Conservation (phyloP, 2,797 vertebrate genomes). For the Gila robusta region DNA sequence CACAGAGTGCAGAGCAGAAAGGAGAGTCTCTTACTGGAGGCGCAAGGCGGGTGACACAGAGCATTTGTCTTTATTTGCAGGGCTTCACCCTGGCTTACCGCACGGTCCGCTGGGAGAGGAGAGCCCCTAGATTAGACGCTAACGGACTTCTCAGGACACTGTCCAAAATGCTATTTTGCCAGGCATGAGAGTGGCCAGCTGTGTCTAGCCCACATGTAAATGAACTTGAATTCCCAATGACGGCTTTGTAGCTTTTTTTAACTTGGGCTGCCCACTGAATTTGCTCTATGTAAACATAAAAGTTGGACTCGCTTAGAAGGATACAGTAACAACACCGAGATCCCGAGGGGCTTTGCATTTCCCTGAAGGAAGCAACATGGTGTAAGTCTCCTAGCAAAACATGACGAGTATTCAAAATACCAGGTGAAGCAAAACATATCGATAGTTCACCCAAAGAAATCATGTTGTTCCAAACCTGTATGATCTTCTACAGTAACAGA, state of each 20-base stretch:
- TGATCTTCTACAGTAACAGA: neutral
- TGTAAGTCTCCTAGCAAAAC: conserved; percentile 22
- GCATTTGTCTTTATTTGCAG: conserved; percentile 71
- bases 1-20: conserved; percentile 62
- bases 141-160: conserved; percentile 46
- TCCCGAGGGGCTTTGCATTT: conserved; percentile 46
- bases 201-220: conserved; percentile 57
- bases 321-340: conserved; percentile 40
- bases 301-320: conserved; percentile 15
- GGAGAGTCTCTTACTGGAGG: conserved; percentile 48
- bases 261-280: conserved; percentile 37
- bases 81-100: conserved; percentile 41
- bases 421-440: conserved; percentile 7
- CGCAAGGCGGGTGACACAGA: conserved; percentile 60
- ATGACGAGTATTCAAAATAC: conserved; percentile 9
- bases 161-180: conserved; percentile 43
- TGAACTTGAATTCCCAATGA: conserved; percentile 34
- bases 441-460: neutral
- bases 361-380: conserved; percentile 33
- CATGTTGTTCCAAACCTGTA: neutral
- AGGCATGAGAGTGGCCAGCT: conserved; percentile 45
- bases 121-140: conserved; percentile 32
- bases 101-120: conserved; percentile 30
- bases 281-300: conserved; percentile 27
- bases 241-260: conserved; percentile 19